Conservation (phyloP, 2,888 invertebrate species). For the Muschampia plurimacula region DNA sequence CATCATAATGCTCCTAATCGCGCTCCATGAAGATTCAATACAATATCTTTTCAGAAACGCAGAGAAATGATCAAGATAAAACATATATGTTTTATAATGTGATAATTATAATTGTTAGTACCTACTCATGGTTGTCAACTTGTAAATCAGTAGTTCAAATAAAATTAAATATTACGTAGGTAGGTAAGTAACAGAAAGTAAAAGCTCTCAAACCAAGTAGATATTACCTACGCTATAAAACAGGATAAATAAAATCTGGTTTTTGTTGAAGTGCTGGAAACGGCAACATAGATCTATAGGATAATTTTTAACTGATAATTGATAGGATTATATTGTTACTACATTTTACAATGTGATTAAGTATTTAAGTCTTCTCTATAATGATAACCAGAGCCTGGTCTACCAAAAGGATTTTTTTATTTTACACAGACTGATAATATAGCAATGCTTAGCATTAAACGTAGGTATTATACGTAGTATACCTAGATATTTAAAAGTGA, state of each 20-base stretch:
- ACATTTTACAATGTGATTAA: conserved; percentile 9
- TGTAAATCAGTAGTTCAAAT: conserved; percentile 54
- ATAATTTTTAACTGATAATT: no score
- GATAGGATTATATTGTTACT: not conserved
- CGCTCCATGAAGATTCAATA: conserved; percentile 88
- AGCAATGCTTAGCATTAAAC: conserved; percentile 11
- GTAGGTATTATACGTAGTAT: conserved; percentile 1
- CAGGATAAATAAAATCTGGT: not conserved
- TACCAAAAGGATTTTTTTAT: conserved; percentile 16
- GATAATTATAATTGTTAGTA: conserved; percentile 52
- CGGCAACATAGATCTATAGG: no score
- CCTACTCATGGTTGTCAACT: conserved; percentile 60
- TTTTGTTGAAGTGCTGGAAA: not conserved
- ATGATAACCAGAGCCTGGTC: not conserved
- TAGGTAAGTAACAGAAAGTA: not conserved
- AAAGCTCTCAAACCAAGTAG: not conserved
- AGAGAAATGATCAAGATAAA: conserved; percentile 64
- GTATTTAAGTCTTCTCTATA: not conserved
- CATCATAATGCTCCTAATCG: conserved; percentile 90
- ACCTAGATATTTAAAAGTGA: not conserved
- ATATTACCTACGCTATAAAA: no score
- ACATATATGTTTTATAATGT: conserved; percentile 48
- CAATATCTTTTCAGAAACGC: conserved; percentile 79
- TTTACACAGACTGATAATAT: conserved; percentile 31
- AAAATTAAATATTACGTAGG: conserved; percentile 26